Evolutionary conservation across 2,797 vertebrate species (phyloP).

Genomic region (Gambelia wislizenii): DNA sequence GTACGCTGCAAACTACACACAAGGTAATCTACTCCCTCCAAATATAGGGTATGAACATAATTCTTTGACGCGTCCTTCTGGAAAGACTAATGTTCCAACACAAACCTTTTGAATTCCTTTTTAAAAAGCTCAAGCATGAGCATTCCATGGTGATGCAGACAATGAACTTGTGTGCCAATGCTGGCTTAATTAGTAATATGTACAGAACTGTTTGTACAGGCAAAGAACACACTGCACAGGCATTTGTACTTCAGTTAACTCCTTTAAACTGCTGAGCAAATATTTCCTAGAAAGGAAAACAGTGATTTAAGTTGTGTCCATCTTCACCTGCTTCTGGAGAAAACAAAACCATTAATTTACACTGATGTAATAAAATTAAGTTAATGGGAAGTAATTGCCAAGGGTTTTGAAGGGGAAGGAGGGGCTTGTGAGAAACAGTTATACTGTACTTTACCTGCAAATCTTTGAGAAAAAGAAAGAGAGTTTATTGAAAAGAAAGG

Average conservation of each 20-base stretch:
- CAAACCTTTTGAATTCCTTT: not conserved
- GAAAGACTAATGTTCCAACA: not conserved
- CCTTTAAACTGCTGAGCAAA: constrained; percentile 27
- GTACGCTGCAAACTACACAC: not conserved
- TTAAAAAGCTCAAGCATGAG: not conserved
- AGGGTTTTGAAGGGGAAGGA: not conserved
- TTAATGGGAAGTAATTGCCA: not conserved
- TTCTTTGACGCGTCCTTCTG: not conserved
- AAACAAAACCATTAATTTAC: not conserved
- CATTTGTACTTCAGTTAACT: constrained; percentile 6
- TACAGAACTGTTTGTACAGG: not conserved
- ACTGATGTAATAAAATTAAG: not conserved
- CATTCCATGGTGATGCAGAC: not conserved
- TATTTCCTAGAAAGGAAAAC: constrained; percentile 32
- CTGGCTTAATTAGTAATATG: not conserved
- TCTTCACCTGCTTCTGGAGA: not conserved
- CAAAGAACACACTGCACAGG: constrained; percentile 26
- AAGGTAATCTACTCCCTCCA: constrained; percentile 1
- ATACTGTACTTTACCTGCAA: not conserved
- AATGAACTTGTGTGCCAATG: constrained; percentile 3
- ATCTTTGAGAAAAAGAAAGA: not conserved
- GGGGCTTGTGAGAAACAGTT: not conserved
- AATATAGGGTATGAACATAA: not conserved
- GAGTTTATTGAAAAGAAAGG: not conserved
- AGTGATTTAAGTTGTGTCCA: constrained; percentile 8